phyloP scores from a whole-genome alignment of 2,888 invertebrate genomes.

The Polydrusus tereticollis region DNA sequence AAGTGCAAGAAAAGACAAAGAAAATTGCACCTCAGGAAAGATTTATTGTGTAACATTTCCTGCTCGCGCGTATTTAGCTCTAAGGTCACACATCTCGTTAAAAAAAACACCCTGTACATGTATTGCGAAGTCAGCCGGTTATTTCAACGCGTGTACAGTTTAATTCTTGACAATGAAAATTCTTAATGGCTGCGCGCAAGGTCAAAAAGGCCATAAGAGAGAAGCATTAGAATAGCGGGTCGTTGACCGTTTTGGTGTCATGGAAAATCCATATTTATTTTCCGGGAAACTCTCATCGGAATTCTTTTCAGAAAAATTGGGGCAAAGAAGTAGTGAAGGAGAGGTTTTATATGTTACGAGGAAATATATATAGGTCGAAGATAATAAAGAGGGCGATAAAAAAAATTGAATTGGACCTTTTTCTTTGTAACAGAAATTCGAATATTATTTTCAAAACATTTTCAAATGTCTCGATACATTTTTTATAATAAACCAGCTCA shows the following conservation, averaged over 20 bases:
- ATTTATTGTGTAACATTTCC: too few relatives aligned
- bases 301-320: background rate
- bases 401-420: too few relatives aligned
- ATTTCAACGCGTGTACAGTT: conserved; percentile 9
- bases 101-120: too few relatives aligned
- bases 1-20: too few relatives aligned
- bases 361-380: background rate
- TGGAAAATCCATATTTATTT: conserved; percentile 39
- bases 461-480: too few relatives aligned
- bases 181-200: conserved; percentile 20
- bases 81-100: too few relatives aligned
- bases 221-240: conserved; percentile 23
- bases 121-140: background rate
- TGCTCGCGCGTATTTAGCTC: too few relatives aligned
- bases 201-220: conserved; percentile 19
- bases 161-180: conserved; percentile 10
- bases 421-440: too few relatives aligned
- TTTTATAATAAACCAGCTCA: too few relatives aligned
- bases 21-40: too few relatives aligned
- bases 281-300: conserved; percentile 21
- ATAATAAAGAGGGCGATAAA: background rate
- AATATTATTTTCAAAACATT: too few relatives aligned
- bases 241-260: conserved; percentile 26
- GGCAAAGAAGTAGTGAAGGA: background rate
- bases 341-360: background rate